Evolutionary conservation across 2,797 vertebrate species (phyloP).

Genomic region (Podarcis lilfordi): DNA sequence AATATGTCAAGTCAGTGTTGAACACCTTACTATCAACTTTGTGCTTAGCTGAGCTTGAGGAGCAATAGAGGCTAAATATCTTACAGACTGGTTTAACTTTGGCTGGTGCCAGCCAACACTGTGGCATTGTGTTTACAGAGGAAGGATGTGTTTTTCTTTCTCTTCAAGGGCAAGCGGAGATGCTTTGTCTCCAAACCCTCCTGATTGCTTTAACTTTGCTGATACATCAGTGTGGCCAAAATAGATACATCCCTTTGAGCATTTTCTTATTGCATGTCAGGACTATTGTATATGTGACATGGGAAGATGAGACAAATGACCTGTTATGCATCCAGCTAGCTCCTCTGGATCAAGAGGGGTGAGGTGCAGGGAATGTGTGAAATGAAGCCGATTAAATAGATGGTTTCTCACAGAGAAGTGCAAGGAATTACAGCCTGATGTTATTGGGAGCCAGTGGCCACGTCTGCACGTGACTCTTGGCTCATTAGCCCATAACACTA

Average conservation of each 20-base stretch:
- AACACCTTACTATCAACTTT: not conserved
- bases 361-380: not conserved
- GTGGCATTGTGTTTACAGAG: not conserved
- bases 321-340: not conserved
- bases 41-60: not conserved
- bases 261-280: slow-evolving; percentile 1
- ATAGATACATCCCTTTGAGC: slow-evolving; percentile 33
- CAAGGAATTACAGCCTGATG: not conserved
- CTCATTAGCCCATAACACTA: too few relatives aligned
- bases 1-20: not conserved
- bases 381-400: not conserved
- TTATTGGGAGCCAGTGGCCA: not conserved
- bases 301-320: slow-evolving; percentile 7
- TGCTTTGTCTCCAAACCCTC: not conserved
- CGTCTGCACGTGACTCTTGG: too few relatives aligned
- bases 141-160: not conserved
- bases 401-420: not conserved
- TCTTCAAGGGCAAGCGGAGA: not conserved
- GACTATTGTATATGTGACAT: not conserved
- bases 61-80: not conserved
- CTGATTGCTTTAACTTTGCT: slow-evolving; percentile 12
- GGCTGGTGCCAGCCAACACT: not conserved
- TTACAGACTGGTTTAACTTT: not conserved
- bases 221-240: not conserved
- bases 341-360: not conserved